Evolutionary conservation across 2,113 vertebrate species (phyloP), one percentile per base, ranked within the genome.

Genomic region (Lathamus discolor): DNA sequence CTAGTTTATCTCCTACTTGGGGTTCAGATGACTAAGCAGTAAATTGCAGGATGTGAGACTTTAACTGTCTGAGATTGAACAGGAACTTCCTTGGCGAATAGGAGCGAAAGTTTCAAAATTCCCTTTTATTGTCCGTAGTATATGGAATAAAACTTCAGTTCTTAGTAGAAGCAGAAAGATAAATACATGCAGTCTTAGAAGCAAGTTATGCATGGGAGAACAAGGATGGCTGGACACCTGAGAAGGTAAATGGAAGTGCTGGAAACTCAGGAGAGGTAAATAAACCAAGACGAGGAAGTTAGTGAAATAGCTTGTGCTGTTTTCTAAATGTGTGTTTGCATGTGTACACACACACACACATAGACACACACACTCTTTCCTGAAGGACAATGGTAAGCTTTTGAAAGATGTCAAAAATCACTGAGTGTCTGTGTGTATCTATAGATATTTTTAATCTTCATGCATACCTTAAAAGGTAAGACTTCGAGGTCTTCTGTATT

Each of bases 291-390:
- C 27, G 92, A 66, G 27, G 16, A 82, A 78, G 62, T 62, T 61
- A 55, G 1, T 93, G 28, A 37, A 55, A 8, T 84, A 49, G 63
- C 69, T 64, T 41, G 6, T 78, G 22, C 35, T 73, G 8, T 88
- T 88, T 88, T 78, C 66, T 55, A n/a, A 76, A 16, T 39, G 44
- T 78, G 35, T 64, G 13, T 73, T 49, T 85, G n/a, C 11, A 25
- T 11, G 17, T 52, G 27, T 19, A 16, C 5, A 48, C 23, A 29
- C 14, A 43, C 2, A 1, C 7, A 11, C 0, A 1, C 52, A 14
- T 12, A 10, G 39, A 39, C 39, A 19, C 2, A 1, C 8, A 13
- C 0, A 1, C 52, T 52, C 25, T 87, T 90, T 92, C 48, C 82
- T 84, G 51, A 80, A 67, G 63, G 52, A 29, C 16, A 41, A 46